A percentile compares a stretch with the other conserved stretches of the same genome.
Conservation (phyloP, 2,888 invertebrate genomes). For the Dasysyrphus albostriatus region DNA sequence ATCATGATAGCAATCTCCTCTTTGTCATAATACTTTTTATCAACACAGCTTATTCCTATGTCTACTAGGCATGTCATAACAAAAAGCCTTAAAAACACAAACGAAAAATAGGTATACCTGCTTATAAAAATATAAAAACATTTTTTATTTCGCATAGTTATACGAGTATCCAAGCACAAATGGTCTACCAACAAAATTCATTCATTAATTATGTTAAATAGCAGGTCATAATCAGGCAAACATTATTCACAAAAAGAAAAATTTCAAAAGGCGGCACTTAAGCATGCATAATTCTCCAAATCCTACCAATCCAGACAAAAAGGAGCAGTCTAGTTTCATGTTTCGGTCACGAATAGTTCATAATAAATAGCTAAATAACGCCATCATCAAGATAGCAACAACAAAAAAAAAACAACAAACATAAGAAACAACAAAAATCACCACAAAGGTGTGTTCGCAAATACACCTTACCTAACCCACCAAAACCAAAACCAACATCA, state of each 20-base stretch:
- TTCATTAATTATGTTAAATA: constrained; percentile 59
- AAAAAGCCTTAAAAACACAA: neutral
- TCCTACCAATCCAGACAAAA: constrained; percentile 5
- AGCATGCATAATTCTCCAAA: constrained; percentile 23
- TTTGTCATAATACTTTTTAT: constrained; percentile 8
- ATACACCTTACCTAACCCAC: neutral
- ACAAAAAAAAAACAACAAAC: neutral
- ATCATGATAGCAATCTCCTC: neutral
- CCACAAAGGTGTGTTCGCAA: constrained; percentile 35
- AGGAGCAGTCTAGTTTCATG: constrained; percentile 30
- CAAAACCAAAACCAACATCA: neutral
- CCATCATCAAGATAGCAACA: neutral
- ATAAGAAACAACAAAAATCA: neutral
- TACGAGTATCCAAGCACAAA: no score
- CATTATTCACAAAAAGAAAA: constrained; percentile 17
- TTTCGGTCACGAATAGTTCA: constrained; percentile 34
- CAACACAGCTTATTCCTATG: neutral
- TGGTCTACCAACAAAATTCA: neutral
- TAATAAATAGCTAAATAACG: neutral
- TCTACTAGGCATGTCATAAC: constrained; percentile 1
- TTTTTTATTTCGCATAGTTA: neutral
- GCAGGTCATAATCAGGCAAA: constrained; percentile 33
- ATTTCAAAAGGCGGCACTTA: constrained; percentile 1
- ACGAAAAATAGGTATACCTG: neutral
- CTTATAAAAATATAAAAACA: neutral